Conservation (phyloP, 2,113 vertebrate species). For the Boulengerochromis microlepis region DNA sequence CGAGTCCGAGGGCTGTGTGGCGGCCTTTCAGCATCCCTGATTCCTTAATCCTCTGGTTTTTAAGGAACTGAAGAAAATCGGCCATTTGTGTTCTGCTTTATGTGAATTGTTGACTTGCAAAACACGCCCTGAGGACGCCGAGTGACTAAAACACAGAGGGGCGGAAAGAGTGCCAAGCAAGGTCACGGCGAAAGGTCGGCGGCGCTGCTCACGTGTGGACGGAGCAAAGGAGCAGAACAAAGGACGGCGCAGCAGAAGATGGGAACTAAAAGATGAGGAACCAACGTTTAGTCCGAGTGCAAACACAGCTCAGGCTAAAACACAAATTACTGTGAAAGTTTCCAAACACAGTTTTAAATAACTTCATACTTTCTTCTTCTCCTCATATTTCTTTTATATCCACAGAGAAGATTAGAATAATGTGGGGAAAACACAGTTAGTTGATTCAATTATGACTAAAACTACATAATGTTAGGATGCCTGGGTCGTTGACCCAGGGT, state of each 20-base stretch:
- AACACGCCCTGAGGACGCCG: not conserved
- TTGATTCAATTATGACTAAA: accelerated
- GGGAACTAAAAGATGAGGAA: not conserved
- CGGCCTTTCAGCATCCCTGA: constrained; percentile 34
- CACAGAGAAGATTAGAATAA: not conserved
- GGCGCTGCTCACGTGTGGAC: not conserved
- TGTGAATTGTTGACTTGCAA: constrained; percentile 42
- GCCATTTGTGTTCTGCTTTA: constrained; percentile 30
- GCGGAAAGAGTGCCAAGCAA: not conserved
- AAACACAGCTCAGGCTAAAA: not conserved
- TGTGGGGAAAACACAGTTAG: not conserved
- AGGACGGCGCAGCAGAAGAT: not conserved
- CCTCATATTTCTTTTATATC: not conserved
- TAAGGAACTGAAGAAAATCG: constrained; percentile 24
- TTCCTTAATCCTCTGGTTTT: constrained; percentile 51
- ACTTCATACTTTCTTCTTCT: not conserved
- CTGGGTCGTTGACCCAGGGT: too few species aligned
- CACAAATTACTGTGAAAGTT: not conserved
- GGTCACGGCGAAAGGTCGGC: constrained; percentile 23
- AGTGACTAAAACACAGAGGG: not conserved
- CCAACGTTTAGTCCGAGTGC: not conserved
- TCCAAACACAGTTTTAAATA: not conserved
- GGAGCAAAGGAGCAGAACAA: not conserved
- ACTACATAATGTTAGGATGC: too few species aligned
- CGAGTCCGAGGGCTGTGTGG: not conserved